phyloP scores from a whole-genome alignment of 2,888 invertebrate genomes.

The Opisthograptis luteolata region DNA sequence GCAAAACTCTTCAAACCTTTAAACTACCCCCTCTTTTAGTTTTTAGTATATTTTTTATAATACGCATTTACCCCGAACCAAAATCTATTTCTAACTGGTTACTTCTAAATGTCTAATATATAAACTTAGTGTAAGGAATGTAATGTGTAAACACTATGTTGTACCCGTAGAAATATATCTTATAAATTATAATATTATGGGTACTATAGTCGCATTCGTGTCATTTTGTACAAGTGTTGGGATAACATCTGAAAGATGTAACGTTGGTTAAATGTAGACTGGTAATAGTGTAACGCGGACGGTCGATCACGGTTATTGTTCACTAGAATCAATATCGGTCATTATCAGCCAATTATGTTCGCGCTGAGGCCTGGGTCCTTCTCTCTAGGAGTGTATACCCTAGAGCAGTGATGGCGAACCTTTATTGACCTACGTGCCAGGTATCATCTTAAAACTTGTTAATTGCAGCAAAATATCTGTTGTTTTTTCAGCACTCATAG shows the following conservation, averaged over 20 bases:
- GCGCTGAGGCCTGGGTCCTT: too few relatives aligned
- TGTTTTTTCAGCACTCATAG: too few relatives aligned
- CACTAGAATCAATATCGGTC: too few relatives aligned
- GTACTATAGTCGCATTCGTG: background rate
- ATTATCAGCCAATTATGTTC: too few relatives aligned
- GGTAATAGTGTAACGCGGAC: too few relatives aligned
- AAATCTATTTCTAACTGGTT: conserved; percentile 5
- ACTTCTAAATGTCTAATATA: conserved; percentile 6
- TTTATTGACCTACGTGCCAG: too few relatives aligned
- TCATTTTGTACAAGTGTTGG: conserved; percentile 2
- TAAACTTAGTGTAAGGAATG: conserved; percentile 2
- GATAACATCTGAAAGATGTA: conserved; percentile 22
- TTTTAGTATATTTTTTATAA: background rate
- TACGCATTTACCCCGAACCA: conserved; percentile 11
- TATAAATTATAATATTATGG: background rate
- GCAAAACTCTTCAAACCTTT: background rate
- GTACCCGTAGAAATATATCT: background rate
- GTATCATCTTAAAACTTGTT: too few relatives aligned
- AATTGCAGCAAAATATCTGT: too few relatives aligned
- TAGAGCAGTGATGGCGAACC: too few relatives aligned
- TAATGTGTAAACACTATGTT: conserved; percentile 1
- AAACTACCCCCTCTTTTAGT: too few relatives aligned
- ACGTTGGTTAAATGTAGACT: background rate
- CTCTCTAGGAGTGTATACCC: too few relatives aligned
- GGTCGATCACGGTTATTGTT: too few relatives aligned